Percentiles rank a stretch among this genome's conserved stretches.
phyloP scores from a whole-genome alignment of 2,888 invertebrate genomes.

The Biston betularia region DNA sequence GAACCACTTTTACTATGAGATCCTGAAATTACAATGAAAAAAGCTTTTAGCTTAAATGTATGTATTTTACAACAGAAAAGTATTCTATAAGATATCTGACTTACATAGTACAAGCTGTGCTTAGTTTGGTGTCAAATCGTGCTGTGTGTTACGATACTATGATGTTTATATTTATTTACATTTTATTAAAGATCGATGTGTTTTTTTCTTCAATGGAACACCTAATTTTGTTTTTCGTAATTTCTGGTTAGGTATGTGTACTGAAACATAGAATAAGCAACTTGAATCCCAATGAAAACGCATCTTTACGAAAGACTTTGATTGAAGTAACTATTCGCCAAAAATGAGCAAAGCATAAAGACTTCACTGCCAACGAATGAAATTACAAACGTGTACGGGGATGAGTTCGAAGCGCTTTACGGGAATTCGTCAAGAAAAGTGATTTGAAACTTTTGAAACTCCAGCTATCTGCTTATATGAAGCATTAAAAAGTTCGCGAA shows the following conservation, averaged over 20 bases:
- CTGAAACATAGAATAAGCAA: too few relatives aligned
- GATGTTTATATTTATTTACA: too few relatives aligned
- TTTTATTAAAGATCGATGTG: too few relatives aligned
- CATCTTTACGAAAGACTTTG: constrained; percentile 62
- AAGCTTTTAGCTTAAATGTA: too few relatives aligned
- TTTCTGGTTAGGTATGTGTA: too few relatives aligned
- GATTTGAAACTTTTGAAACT: constrained; percentile 46
- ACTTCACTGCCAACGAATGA: constrained; percentile 40
- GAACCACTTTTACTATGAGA: too few relatives aligned
- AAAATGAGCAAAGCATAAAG: constrained; percentile 54
- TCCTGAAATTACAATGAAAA: too few relatives aligned
- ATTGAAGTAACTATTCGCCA: constrained; percentile 66
- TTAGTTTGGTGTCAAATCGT: too few relatives aligned
- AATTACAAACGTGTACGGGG: constrained; percentile 42
- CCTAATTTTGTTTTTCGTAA: too few relatives aligned
- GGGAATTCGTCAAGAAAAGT: constrained; percentile 48
- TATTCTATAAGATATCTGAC: background rate
- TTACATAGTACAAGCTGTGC: too few relatives aligned
- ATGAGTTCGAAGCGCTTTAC: constrained; percentile 46
- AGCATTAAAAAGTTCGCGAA: constrained; percentile 45
- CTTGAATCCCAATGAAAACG: background rate
- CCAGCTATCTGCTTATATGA: constrained; percentile 44
- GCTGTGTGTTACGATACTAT: too few relatives aligned
- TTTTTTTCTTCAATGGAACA: too few relatives aligned
- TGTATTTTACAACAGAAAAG: background rate